These are phyloP conservation scores for Syngnathoides biaculeatus DNA, from an alignment of 2,113 vertebrate species.

Conservation along the genomic window DNA sequence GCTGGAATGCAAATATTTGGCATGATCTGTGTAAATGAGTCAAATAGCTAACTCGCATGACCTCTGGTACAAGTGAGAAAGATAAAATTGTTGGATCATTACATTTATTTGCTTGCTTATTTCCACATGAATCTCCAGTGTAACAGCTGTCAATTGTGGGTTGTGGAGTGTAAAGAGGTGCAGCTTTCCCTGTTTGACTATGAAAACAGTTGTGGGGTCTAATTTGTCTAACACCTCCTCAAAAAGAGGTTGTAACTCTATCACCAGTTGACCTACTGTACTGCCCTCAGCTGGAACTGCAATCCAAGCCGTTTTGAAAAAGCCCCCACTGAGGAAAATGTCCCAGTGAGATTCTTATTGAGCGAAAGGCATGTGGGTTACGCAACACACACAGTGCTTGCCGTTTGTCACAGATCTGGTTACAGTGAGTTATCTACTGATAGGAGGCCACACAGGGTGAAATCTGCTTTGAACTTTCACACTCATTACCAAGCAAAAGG, in stretches of 20 bases:
- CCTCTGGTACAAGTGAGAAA: conserved; percentile 33
- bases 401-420: conserved; percentile 57
- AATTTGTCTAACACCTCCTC: conserved; percentile 69
- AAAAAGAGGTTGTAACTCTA: conserved; percentile 68
- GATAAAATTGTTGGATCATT: conserved; percentile 54
- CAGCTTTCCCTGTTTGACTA: conserved; percentile 68
- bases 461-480: conserved; percentile 27
- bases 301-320: conserved; percentile 57
- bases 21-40: conserved; percentile 5
- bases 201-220: conserved; percentile 65
- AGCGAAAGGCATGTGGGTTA: conserved; percentile 61
- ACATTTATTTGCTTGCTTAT: conserved; percentile 39
- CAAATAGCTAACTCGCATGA: conserved; percentile 21
- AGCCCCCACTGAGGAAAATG: conserved; percentile 51
- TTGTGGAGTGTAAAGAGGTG: conserved; percentile 46
- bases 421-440: conserved; percentile 61
- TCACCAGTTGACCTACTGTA: conserved; percentile 67
- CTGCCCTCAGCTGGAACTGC: conserved; percentile 57
- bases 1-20: too few species aligned
- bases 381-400: conserved; percentile 47
- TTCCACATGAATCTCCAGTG: conserved; percentile 61
- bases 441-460: conserved; percentile 36
- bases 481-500: conserved; percentile 21
- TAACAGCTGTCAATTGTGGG: conserved; percentile 53
- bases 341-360: conserved; percentile 54